Base-by-base conservation (phyloP, 1,140 invertebrate species). In the Diachasmimorpha longicaudata region DNA sequence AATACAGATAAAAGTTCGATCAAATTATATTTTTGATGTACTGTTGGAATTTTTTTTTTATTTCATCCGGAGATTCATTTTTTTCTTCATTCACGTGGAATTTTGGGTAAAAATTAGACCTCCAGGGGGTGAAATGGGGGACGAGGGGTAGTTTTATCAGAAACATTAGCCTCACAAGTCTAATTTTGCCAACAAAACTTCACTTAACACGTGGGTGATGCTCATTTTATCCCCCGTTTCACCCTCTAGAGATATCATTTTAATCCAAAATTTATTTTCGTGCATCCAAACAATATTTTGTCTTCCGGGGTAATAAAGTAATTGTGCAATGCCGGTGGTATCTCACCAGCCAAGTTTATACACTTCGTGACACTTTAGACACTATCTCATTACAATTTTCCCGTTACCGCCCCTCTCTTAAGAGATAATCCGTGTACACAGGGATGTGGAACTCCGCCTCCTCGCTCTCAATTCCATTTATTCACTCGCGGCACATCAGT, bases 281-380 rank as follows among this genome's bases (percentile, higher is more conserved):
- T 10, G 3, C 9, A 6, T 1, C 9, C 2, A 10, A 42, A 10
- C 31, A 42, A 42, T 42, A 42, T 42, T 42, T 42, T 42, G 39
- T 42, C 39, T 42, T 42, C 39, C 39, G 39, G 39, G 39, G 39
- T 42, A 42, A 37, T 55, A 55, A 72, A 31, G 46, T 52, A 58
- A 72, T 72, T 70, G 42, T 46, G 42, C 69, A 70, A 70, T 70
- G 16, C 11, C 19, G 19, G 37, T 46, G 14, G 21, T 70, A 25
- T 70, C 37, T 48, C 42, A 21, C n/a, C 3, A 39, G 4, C 25
- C 23, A 69, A 37, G 67, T 69, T 69, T 69, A 69, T 69, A 69
- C 16, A 37, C 25, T 36, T 55, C 44, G 70, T 36, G 70, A 72
- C 70, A 72, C 70, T 72, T 48, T 66, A 68, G 72, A 74, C 72